A percentile compares a stretch with the other conserved stretches of the same genome.
phyloP scores from a whole-genome alignment of 2,797 vertebrate genomes.

The Gouania willdenowi region DNA sequence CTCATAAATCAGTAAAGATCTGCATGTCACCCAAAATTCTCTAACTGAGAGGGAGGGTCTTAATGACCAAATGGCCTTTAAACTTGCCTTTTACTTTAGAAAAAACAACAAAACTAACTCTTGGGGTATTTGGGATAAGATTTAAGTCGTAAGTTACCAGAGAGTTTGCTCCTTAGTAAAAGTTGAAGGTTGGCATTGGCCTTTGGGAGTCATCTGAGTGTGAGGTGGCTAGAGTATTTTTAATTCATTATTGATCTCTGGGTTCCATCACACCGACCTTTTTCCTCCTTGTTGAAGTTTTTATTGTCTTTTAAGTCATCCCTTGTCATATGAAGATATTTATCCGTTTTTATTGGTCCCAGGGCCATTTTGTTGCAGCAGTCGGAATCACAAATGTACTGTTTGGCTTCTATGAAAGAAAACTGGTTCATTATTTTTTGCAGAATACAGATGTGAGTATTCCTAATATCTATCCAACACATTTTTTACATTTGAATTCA shows the following conservation, averaged over 20 bases:
- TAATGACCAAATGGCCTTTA: too few species aligned
- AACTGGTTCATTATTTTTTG: not conserved
- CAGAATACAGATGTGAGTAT: not conserved
- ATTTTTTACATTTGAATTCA: too few species aligned
- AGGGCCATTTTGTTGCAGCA: conserved; percentile 7
- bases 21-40: too few species aligned
- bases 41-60: too few species aligned
- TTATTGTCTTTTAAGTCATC: conserved; percentile 48
- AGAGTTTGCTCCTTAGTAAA: conserved; percentile 19
- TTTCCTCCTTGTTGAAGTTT: conserved; percentile 45
- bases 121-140: too few species aligned
- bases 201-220: conserved; percentile 37
- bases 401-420: not conserved
- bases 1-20: too few species aligned
- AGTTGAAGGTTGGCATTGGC: conserved; percentile 42
- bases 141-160: too few species aligned
- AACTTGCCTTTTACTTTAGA: too few species aligned
- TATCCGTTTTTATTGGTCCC: conserved; percentile 25
- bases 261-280: conserved; percentile 36
- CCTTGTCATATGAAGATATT: conserved; percentile 37
- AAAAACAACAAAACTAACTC: too few species aligned
- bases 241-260: conserved; percentile 68
- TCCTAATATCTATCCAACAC: not conserved
- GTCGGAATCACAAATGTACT: conserved; percentile 13
- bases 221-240: conserved; percentile 46